Evolutionary conservation across 1,140 invertebrate genomes (phyloP), one percentile per base, ranked within the genome.

Genomic region (Agrilus planipennis): DNA sequence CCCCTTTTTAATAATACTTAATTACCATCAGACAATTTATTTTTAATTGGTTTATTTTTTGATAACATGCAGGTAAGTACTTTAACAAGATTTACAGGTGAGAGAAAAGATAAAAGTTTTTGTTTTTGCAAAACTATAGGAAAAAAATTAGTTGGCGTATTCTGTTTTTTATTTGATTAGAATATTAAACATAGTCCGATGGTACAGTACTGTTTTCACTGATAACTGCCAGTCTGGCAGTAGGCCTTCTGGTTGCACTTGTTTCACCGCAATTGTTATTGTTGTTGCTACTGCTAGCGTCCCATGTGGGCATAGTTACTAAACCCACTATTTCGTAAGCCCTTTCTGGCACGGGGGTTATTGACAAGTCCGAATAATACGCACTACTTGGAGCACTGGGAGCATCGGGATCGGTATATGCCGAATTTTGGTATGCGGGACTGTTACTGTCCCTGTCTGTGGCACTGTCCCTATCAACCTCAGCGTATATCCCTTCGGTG

Each of bases 351-450:
- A 65, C 58, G 21, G 65, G 64, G 2, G 64, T 67, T 4, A 65
- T 64, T 11, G 70, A 72, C n/a, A 78, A 59, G 55, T 79, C 77
- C 39, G 75, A 77, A 56, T 79, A 80, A 52, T 80, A 80, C 4
- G 77, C 77, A 57, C 75, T 78, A 50, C 76, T 79, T 9, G 76
- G 76, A 2, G 77, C 76, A 40, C 75, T 77, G 23, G 72, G 74
- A 12, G 72, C 71, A 46, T 77, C 76, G 17, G 75, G 75, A 45
- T 79, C 76, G 44, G 74, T 75, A 57, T 79, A 79, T 10, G 70
- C 77, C 2, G 76, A 77, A 57, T 80, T 80, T 52, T 79, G 76
- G 49, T 80, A 79, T 6, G 76, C 77, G 3, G 76, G 76, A 54
- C 66, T 71, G 14, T 68, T 70, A 14, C 64, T 68, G 17, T 62